These are phyloP conservation scores for Phenganax marumi DNA, from an alignment of 92 coral and sea anemone species.

Conservation along the genomic window DNA sequence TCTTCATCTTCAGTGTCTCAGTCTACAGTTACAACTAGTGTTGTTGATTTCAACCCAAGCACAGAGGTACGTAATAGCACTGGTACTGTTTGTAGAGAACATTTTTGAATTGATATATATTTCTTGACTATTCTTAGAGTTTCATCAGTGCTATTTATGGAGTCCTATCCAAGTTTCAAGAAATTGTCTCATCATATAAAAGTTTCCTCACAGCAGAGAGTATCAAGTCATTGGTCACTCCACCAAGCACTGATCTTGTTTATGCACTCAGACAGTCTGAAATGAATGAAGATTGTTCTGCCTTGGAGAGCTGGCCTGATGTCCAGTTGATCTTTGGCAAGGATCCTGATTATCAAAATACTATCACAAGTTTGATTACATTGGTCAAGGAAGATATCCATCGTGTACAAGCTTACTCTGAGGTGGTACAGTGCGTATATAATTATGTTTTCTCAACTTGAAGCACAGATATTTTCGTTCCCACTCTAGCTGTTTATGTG, in stretches of 20 bases:
- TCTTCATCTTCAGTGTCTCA: not conserved
- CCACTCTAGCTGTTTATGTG: no score
- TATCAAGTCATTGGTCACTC: slow-evolving; percentile 69
- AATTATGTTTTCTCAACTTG: not conserved
- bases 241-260: slow-evolving; percentile 85
- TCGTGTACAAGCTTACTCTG: slow-evolving; percentile 67
- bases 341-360: slow-evolving; percentile 79
- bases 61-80: slow-evolving; percentile 75
- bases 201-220: slow-evolving; percentile 75
- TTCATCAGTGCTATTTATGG: slow-evolving; percentile 64
- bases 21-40: slow-evolving; percentile 27
- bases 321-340: slow-evolving; percentile 73
- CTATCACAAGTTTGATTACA: slow-evolving; percentile 61
- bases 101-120: no score
- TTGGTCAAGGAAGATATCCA: slow-evolving; percentile 68
- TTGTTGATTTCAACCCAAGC: slow-evolving; percentile 68
- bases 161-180: slow-evolving; percentile 76
- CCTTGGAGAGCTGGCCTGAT: slow-evolving; percentile 80
- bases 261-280: slow-evolving; percentile 75
- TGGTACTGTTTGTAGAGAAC: not conserved
- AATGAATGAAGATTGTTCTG: slow-evolving; percentile 67
- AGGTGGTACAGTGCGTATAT: slow-evolving; percentile 48
- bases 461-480: no score
- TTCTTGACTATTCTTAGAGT: slow-evolving; percentile 54
- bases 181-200: slow-evolving; percentile 67